Base-by-base conservation (phyloP, 1,140 invertebrate genomes). In the Drosophila dunni region DNA sequence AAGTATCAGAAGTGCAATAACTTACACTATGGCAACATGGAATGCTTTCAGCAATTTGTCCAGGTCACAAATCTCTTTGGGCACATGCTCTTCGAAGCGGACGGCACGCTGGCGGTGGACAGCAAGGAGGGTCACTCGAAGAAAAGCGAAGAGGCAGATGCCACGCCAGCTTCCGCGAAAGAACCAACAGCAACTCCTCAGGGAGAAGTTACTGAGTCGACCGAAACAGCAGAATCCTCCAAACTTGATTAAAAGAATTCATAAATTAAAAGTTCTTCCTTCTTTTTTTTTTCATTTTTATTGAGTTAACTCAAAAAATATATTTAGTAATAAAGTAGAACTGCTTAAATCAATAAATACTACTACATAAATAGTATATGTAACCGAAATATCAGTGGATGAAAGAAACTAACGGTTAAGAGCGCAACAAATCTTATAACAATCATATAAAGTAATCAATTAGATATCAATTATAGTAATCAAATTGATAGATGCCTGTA, bases 1-100 rank as follows among this genome's bases (percentile, higher is more conserved):
- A 74, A 73, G 9, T 84, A 84, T 58, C 80, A 84, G 42, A 7
- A 64, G 2, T 63, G 9, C 8, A 82, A 84, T 29, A 53, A 77
- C 9, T 4, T 84, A 7, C 45, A 66, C 13, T 84, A 77, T 24
- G 15, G 51, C 1, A 54, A 84, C 34, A 84, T 83, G 80, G 38
- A 45, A 0, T 46, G 29, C 2, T 84, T 83, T 46, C 77, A 74
- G 38, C 13, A 74, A 15, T 83, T 84, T 38, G 77, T 83, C 7
- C 57, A 79, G 7, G 66, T 79, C 0, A 70, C 77, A 1, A 74
- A 66, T 7, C 13, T 80, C 0, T 75, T 85, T 36, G 53, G 15
- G 0, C 8, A 63, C 0, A 29, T 71, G 0, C 62, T 78, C 1
- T 84, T 82, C 42, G 76, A 61, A 1, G 24, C 61, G 3, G 76